Base-by-base conservation (phyloP, 1,140 invertebrate genomes). In the Drosophila rhopaloa region DNA sequence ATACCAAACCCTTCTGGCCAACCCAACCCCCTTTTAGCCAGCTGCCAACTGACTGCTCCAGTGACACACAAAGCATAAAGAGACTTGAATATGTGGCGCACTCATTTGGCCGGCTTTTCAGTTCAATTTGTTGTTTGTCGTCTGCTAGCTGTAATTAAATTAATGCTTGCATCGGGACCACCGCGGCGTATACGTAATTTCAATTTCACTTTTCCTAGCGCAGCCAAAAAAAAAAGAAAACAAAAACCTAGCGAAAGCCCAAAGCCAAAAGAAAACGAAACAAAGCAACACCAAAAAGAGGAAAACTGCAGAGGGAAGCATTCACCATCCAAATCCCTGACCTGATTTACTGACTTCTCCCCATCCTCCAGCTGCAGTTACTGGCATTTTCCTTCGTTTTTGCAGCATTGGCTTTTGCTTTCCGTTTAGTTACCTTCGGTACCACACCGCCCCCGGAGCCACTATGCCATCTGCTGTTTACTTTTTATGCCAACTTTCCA, bases 401-500 rank as follows among this genome's bases (percentile, higher is more conserved):
- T 73, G 43, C 54, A 72, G 72, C 79, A 80, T 83, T 88, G 79
- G 71, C 84, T 81, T 81, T 70, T 74, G 74, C 57, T 88, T 88
- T 88, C 79, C 83, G 68, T 82, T 82, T 88, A 88, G 79, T 76
- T 88, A 88, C 84, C 83, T 83, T 72, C 66, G 54, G 62, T 57
- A 40, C 58, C 40, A 29, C 43, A 10, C 35, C 66, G 75, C 54
- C 68, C 57, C 53, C 58, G 29, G 24, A 27, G 24, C 29, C 29
- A 32, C 29, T 6, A 32, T 7, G 5, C 24, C 35, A 53, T 41
- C 74, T 59, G 61, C 78, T 80, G 72, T 81, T 81, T 79, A 86
- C 83, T 82, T 72, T 86, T 79, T 76, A 89, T 88, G 83, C 84
- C 71, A 88, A 88, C 83, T 88, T 88, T 88, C 83, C 76, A 79